Evolutionary conservation across 2,888 invertebrate species (phyloP), one percentile per base, ranked within the genome.

Genomic region (Rhodophaea formosa): DNA sequence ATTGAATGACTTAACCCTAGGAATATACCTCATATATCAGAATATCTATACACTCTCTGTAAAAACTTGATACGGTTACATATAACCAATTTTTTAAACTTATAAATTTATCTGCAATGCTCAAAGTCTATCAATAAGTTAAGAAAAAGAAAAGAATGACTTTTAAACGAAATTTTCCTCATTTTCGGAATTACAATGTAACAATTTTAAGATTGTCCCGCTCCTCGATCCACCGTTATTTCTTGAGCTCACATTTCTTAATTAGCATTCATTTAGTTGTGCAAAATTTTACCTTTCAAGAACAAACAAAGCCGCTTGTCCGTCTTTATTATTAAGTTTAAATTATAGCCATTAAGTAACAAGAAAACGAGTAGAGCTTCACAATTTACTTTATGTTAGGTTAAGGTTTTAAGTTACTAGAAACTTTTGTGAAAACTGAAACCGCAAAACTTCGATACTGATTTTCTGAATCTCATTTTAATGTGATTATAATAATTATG

Each of bases 251-350:
- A 79, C 80, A 79, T 86, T 88, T 82, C 85, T 80, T 84, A 86
- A 84, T 86, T 84, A 86, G 78, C 76, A 74, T 78, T 82, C 63
- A 79, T 82, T 87, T 83, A 74, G 77, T 69, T 82, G 78, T 77
- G 79, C 74, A 74, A 82, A 86, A 81, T 80, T 84, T 79, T 77
- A 83, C 84, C 84, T 86, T 86, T 86, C 79, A 80, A 79, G 75
- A 74, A 74, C 78, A 83, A 86, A 89, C 84, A 86, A 86, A 82
- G 82, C 79, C 68, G 74, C 78, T 83, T 86, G 85, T 86, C 86
- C 80, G 76, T 87, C 84, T 85, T 85, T 86, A 84, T 88, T 86
- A 86, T 83, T 80, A 84, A 85, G 82, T 88, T 86, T 77, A 84
- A 88, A 88, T 89, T 86, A 84, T 85, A 88, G 84, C 81, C 84